Evolutionary conservation across 2,113 vertebrate genomes (phyloP).

Genomic region (Bothrops jararaca): DNA sequence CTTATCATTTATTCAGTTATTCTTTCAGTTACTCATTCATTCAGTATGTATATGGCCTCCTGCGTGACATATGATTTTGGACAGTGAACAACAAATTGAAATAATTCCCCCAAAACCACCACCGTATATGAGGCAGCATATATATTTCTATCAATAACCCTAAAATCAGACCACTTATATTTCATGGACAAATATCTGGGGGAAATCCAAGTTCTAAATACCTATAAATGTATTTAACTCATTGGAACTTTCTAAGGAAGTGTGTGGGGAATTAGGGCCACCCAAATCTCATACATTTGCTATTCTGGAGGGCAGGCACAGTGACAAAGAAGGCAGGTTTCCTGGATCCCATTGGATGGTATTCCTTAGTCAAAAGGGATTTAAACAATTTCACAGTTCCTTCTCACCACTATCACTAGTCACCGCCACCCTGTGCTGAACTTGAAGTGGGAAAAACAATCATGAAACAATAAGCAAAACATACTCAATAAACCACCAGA

Average conservation of each 20-base stretch:
- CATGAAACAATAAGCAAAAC: not conserved
- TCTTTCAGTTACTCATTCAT: not conserved
- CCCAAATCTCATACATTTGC: not conserved
- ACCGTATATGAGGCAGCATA: not conserved
- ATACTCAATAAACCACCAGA: not conserved
- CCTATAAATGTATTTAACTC: not conserved
- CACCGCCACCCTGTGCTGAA: not conserved
- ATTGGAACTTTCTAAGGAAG: not conserved
- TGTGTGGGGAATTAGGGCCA: not conserved
- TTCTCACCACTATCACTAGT: not conserved
- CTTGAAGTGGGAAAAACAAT: not conserved
- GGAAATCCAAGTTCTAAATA: not conserved
- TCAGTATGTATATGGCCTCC: not conserved
- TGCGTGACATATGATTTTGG: not conserved
- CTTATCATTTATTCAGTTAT: not conserved
- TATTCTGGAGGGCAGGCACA: not conserved
- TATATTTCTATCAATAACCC: not conserved
- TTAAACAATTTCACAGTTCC: not conserved
- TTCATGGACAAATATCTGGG: not conserved
- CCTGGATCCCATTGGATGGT: not conserved
- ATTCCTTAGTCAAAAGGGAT: not conserved
- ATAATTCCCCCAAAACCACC: not conserved
- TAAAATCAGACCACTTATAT: not conserved
- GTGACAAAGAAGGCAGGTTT: not conserved
- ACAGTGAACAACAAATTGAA: not conserved